These are phyloP conservation scores for Ceryle rudis DNA, from an alignment of 2,797 vertebrate genomes.

Conservation along the genomic window DNA sequence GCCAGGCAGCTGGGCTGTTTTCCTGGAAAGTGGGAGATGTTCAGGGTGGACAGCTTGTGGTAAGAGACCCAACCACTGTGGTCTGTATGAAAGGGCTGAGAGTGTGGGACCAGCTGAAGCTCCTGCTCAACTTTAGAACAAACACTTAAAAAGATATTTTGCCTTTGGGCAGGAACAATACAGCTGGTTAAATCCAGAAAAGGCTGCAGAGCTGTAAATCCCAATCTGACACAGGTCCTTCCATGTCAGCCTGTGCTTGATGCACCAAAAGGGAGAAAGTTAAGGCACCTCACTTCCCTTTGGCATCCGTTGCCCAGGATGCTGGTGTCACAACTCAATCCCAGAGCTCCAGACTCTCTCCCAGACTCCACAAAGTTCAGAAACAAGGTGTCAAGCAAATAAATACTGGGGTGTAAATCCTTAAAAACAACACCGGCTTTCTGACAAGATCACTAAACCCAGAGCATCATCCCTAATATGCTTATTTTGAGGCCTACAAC, in stretches of 20 bases:
- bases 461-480: neutral
- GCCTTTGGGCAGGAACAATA: neutral
- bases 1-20: neutral
- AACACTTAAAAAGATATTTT: neutral
- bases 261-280: neutral
- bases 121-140: neutral
- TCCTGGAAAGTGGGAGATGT: neutral
- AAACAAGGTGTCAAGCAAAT: neutral
- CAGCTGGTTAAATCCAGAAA: neutral
- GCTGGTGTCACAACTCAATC: neutral
- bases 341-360: neutral
- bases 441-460: neutral
- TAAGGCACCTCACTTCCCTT: neutral
- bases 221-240: neutral
- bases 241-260: neutral
- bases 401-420: neutral
- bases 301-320: neutral
- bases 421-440: neutral
- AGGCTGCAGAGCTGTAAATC: neutral
- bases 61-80: neutral
- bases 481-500: neutral
- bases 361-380: neutral
- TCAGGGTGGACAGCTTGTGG: neutral
- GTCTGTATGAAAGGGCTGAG: neutral
- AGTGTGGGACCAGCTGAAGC: neutral